Evolutionary conservation across 2,797 vertebrate genomes (phyloP).

Genomic region (Ammospiza maritima): DNA sequence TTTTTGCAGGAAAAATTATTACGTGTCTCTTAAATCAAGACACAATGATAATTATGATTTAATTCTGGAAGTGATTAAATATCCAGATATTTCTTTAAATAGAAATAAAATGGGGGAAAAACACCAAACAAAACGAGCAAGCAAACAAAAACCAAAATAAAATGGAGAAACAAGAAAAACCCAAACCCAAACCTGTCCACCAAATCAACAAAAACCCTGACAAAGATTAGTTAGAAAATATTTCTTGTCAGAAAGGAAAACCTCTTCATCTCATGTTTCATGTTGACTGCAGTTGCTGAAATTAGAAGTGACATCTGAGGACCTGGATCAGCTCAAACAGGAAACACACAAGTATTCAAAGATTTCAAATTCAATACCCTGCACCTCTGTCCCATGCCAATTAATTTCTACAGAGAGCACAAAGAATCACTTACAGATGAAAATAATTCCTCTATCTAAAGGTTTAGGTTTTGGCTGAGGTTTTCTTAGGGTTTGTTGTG

Average conservation of each 20-base stretch:
- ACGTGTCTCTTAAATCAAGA: neutral
- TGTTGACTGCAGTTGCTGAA: neutral
- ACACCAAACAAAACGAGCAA: neutral
- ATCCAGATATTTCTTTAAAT: neutral
- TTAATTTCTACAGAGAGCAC: neutral
- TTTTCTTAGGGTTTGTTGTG: neutral
- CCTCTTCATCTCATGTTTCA: neutral
- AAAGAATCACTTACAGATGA: neutral
- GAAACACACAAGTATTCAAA: neutral
- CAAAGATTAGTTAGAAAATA: neutral
- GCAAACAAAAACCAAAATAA: neutral
- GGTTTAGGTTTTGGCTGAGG: accelerated
- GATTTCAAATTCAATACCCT: neutral
- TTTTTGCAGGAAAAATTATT: neutral
- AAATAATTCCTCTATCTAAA: neutral
- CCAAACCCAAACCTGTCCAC: too few relatives aligned
- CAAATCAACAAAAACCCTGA: accelerated
- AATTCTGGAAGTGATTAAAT: neutral
- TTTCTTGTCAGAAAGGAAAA: neutral
- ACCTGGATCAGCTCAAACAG: neutral
- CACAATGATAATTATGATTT: neutral
- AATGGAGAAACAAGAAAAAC: accelerated
- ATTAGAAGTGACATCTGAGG: neutral
- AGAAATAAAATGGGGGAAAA: accelerated
- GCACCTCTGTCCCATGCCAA: neutral